phyloP scores from a whole-genome alignment of 2,888 invertebrate species.

The Altica lythri region DNA sequence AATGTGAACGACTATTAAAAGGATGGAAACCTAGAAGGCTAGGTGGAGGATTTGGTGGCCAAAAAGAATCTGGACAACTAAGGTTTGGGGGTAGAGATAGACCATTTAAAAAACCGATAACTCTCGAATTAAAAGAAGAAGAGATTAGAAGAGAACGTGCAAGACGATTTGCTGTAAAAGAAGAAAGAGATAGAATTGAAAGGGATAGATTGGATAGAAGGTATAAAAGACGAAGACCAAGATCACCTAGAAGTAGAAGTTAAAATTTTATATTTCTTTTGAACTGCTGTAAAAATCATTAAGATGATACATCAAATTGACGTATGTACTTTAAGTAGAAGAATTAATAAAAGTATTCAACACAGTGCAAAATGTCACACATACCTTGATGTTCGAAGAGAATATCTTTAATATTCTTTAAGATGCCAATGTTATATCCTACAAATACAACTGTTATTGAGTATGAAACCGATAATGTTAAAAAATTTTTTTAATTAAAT shows the following conservation, averaged over 20 bases:
- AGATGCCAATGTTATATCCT: too few relatives aligned
- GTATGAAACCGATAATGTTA: too few relatives aligned
- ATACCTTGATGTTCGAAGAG: too few relatives aligned
- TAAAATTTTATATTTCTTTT: too few relatives aligned
- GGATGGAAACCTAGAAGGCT: conserved; percentile 86
- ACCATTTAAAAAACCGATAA: conserved; percentile 73
- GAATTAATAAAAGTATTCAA: too few relatives aligned
- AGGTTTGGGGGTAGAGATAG: conserved; percentile 82
- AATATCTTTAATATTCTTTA: too few relatives aligned
- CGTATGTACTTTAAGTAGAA: too few relatives aligned
- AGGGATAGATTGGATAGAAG: conserved; percentile 26
- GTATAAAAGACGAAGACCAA: conserved; percentile 17
- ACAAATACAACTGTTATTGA: too few relatives aligned
- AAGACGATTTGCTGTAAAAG: conserved; percentile 24
- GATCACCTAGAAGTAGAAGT: conserved; percentile 28
- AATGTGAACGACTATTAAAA: conserved; percentile 69
- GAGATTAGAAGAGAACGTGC: conserved; percentile 34
- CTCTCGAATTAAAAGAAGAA: conserved; percentile 49
- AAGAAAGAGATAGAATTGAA: conserved; percentile 28
- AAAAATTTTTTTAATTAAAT: too few relatives aligned
- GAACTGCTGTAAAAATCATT: too few relatives aligned
- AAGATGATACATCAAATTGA: too few relatives aligned
- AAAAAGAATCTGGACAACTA: conserved; percentile 84
- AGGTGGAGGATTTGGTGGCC: conserved; percentile 87
- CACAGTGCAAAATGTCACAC: too few relatives aligned